Conservation (phyloP, 64 coral and sea anemone species). For the Anthopleura sola region DNA sequence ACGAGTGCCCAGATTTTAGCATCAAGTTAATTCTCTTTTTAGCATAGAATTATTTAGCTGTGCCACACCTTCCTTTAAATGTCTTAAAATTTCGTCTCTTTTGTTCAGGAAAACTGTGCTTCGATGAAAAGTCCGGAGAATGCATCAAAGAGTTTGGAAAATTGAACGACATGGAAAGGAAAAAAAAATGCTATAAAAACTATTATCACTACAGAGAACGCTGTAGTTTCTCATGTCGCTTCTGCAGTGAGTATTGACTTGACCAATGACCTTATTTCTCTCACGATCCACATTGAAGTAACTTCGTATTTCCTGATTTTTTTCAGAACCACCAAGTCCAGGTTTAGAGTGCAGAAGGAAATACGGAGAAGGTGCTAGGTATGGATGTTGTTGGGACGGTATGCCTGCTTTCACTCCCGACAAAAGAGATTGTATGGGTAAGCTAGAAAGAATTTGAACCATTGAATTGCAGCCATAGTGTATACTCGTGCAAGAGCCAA, state of each 20-base stretch:
- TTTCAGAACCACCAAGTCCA: not conserved
- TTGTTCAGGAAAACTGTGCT: conserved; percentile 3
- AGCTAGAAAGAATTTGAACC: not conserved
- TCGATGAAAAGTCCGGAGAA: not conserved
- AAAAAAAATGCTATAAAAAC: not conserved
- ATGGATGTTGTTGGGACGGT: not conserved
- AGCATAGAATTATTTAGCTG: too few species aligned
- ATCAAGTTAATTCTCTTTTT: too few species aligned
- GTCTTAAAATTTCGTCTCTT: not conserved
- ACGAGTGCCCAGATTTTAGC: too few species aligned
- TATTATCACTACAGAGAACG: not conserved
- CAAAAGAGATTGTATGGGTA: not conserved
- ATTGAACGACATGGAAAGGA: not conserved
- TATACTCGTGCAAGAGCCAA: too few species aligned
- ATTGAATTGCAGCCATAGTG: too few species aligned
- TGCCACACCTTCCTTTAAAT: too few species aligned
- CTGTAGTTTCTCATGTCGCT: not conserved
- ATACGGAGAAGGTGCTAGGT: not conserved
- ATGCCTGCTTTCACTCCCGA: not conserved
- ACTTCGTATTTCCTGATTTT: not conserved
- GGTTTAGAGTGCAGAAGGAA: not conserved
- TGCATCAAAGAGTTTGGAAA: not conserved
- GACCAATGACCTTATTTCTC: too few species aligned
- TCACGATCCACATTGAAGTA: too few species aligned
- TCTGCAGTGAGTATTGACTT: not conserved